These are phyloP conservation scores for Patagioenas fasciata DNA, from an alignment of 2,113 vertebrate genomes.

Conservation along the genomic window DNA sequence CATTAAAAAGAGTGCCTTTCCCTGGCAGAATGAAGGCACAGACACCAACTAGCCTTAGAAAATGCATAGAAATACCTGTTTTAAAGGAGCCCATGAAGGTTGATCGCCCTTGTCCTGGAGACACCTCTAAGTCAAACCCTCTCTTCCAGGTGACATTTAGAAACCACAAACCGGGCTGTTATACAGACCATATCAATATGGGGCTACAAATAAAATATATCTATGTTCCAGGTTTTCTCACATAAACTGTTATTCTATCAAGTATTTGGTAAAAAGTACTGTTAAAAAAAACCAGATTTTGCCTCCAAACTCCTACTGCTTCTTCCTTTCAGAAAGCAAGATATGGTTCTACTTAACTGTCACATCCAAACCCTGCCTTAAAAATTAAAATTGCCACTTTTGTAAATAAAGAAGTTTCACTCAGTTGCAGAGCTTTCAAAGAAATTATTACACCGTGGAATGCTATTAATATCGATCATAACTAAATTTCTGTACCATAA, in stretches of 20 bases:
- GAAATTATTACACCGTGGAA: background rate
- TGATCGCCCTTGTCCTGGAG: background rate
- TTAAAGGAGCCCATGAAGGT: background rate
- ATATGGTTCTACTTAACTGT: background rate
- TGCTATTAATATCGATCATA: background rate
- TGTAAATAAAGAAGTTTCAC: background rate
- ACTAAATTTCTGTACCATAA: too few species aligned
- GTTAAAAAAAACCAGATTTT: background rate
- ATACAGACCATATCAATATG: rapidly evolving
- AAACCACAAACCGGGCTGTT: rapidly evolving
- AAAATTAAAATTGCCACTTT: background rate
- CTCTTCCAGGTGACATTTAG: background rate
- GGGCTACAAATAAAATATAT: background rate
- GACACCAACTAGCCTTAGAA: background rate
- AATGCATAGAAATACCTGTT: background rate
- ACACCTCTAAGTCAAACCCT: background rate
- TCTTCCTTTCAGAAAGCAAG: background rate
- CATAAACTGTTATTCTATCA: background rate
- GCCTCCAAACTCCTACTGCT: background rate
- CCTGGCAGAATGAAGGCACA: background rate
- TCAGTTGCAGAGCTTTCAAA: background rate
- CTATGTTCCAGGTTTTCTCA: background rate
- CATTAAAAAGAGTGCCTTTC: background rate
- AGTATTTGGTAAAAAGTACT: background rate
- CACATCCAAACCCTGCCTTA: background rate